These are phyloP conservation scores for Vultur gryphus DNA, from an alignment of 2,797 vertebrate genomes.

Conservation along the genomic window DNA sequence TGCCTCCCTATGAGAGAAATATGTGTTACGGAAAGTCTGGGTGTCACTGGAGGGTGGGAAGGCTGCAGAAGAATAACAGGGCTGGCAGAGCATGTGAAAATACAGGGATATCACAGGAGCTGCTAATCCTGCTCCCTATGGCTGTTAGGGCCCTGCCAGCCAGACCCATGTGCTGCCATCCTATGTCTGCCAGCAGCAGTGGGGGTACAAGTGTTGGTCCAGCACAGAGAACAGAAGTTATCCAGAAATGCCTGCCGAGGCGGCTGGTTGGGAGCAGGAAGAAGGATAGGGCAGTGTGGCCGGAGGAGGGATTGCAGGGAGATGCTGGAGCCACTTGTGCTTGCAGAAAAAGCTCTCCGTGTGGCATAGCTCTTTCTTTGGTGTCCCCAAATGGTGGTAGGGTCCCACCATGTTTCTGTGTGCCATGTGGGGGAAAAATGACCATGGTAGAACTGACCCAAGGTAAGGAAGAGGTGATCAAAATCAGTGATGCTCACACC, in stretches of 20 bases:
- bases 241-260: neutral
- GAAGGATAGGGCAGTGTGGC: neutral
- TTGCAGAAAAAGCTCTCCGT: neutral
- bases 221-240: neutral
- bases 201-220: neutral
- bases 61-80: neutral
- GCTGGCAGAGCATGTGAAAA: neutral
- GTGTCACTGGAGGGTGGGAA: neutral
- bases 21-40: neutral
- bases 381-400: neutral
- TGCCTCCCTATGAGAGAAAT: conserved; percentile 31
- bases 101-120: neutral
- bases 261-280: neutral
- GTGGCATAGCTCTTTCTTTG: neutral
- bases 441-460: neutral
- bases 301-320: neutral
- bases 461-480: neutral
- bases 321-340: neutral
- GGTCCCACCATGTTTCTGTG: neutral
- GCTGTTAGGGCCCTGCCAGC: neutral
- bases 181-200: neutral
- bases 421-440: neutral
- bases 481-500: neutral
- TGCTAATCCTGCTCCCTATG: neutral
- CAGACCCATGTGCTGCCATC: neutral